A percentile compares a stretch with the other conserved stretches of the same genome.
These are phyloP conservation scores for Ochlodes sylvanus DNA, from an alignment of 2,888 invertebrate species.

Conservation along the genomic window DNA sequence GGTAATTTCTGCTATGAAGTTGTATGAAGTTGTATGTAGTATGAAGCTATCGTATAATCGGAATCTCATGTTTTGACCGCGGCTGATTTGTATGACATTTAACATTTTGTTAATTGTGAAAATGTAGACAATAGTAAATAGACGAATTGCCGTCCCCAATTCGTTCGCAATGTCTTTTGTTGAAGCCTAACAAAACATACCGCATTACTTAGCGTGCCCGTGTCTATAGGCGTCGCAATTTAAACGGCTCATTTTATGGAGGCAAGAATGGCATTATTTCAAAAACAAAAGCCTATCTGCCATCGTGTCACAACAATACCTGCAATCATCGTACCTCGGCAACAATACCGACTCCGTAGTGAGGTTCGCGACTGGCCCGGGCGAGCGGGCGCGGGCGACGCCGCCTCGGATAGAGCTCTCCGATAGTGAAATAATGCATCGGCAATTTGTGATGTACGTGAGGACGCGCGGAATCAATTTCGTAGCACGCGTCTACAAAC, in stretches of 20 bases:
- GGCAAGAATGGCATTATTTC: slow-evolving; percentile 5
- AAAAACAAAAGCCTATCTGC: slow-evolving; percentile 16
- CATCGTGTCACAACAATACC: slow-evolving; percentile 14
- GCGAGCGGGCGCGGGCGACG: slow-evolving; percentile 50
- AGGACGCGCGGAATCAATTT: slow-evolving; percentile 69
- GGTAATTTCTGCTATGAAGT: no score
- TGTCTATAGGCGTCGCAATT: background rate
- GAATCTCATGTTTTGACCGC: background rate
- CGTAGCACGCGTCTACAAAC: slow-evolving; percentile 64
- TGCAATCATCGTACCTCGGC: slow-evolving; percentile 9
- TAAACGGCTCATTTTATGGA: background rate
- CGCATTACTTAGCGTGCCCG: background rate
- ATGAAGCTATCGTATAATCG: no score
- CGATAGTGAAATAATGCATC: slow-evolving; percentile 53
- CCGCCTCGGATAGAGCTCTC: no score
- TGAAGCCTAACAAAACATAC: slow-evolving; percentile 4
- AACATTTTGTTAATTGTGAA: slow-evolving; percentile 1
- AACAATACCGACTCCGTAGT: slow-evolving; percentile 15
- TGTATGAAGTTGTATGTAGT: no score
- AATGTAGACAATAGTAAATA: slow-evolving; percentile 2
- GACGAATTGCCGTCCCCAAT: slow-evolving; percentile 9
- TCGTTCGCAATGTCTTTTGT: background rate
- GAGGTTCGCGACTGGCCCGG: slow-evolving; percentile 27
- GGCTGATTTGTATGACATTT: background rate
- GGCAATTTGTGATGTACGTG: slow-evolving; percentile 70